Evolutionary conservation across 2,797 vertebrate species (phyloP).

Genomic region (Melopsittacus undulatus): DNA sequence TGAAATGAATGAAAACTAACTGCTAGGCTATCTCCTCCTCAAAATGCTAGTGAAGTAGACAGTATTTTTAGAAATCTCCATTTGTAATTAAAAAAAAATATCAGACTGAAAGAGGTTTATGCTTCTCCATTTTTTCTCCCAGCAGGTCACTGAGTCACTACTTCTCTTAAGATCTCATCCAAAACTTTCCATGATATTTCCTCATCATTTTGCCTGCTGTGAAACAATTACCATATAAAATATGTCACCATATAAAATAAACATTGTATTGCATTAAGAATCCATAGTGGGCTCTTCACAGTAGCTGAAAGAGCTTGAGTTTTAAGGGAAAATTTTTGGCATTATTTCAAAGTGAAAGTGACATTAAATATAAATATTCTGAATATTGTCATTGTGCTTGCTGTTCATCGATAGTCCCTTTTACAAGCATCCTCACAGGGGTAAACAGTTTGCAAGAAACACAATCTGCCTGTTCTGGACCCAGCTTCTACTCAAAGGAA

Average conservation of each 20-base stretch:
- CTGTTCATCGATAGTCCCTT: neutral
- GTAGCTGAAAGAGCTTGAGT: neutral
- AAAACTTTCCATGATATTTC: neutral
- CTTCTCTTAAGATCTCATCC: slow-evolving; percentile 7
- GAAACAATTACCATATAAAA: slow-evolving; percentile 23
- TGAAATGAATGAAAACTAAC: neutral
- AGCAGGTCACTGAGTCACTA: slow-evolving; percentile 1
- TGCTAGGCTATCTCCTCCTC: neutral
- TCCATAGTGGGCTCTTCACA: neutral
- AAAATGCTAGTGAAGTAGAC: neutral
- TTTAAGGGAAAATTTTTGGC: neutral
- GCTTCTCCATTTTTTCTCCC: neutral
- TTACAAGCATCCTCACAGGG: neutral
- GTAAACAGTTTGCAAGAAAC: neutral
- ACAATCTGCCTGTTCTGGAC: neutral
- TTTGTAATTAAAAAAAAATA: neutral
- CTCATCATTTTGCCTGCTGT: slow-evolving; percentile 1
- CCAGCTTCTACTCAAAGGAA: neutral
- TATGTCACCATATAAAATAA: neutral
- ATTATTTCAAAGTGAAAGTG: neutral
- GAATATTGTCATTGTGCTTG: neutral
- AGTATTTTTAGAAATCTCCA: neutral
- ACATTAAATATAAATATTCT: neutral
- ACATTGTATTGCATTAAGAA: neutral
- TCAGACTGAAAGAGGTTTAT: neutral